phyloP scores from a whole-genome alignment of 1,140 invertebrate species.

The Varroa destructor region DNA sequence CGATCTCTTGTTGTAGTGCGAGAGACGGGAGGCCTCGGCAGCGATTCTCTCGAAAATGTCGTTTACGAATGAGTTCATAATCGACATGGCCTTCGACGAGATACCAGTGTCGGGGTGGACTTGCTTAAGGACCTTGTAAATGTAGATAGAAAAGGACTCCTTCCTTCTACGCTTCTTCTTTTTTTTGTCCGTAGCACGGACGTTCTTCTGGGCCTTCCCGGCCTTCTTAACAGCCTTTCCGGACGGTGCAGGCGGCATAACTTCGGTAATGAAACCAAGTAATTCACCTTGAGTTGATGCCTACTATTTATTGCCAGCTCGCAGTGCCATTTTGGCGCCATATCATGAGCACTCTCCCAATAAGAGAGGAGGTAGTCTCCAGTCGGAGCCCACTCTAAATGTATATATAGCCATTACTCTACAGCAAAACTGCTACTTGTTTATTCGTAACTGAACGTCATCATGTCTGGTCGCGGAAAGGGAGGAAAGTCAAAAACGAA shows the following conservation, averaged over 20 bases:
- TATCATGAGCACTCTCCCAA: not conserved
- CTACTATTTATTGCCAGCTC: not conserved
- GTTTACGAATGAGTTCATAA: slow-evolving; percentile 46
- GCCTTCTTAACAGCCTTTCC: slow-evolving; percentile 40
- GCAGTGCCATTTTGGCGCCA: not conserved
- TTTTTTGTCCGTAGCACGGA: slow-evolving; percentile 30
- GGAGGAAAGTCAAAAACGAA: slow-evolving; percentile 47
- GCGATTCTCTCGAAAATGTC: slow-evolving; percentile 41
- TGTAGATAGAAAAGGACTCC: slow-evolving; percentile 54
- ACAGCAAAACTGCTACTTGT: not conserved
- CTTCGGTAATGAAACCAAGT: not conserved
- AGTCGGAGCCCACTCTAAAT: not conserved
- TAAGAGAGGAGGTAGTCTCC: not conserved
- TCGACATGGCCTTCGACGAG: slow-evolving; percentile 43
- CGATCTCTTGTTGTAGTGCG: slow-evolving; percentile 39
- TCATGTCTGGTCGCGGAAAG: slow-evolving; percentile 44
- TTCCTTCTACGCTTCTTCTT: slow-evolving; percentile 42
- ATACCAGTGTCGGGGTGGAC: slow-evolving; percentile 57
- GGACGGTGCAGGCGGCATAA: slow-evolving; percentile 46
- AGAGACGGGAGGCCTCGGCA: slow-evolving; percentile 39
- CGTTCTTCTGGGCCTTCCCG: slow-evolving; percentile 30
- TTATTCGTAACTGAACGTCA: slow-evolving; percentile 26
- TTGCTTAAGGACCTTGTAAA: slow-evolving; percentile 58
- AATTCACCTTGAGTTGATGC: not conserved
- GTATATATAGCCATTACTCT: not conserved